Conservation (phyloP, 2,797 vertebrate species). For the Cheirogaleus major region DNA sequence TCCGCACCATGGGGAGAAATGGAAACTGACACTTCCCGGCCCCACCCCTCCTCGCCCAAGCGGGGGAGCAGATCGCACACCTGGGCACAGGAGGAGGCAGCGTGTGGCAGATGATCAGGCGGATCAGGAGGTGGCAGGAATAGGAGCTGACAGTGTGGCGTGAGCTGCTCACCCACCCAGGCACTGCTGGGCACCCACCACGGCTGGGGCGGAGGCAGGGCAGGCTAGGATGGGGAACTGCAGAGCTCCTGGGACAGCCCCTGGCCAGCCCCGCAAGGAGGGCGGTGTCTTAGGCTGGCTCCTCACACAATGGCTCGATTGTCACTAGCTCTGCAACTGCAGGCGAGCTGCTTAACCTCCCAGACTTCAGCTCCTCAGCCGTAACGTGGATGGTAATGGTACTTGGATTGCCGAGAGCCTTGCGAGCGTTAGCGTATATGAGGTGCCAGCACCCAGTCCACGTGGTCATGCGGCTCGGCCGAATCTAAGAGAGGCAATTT, state of each 20-base stretch:
- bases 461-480: not conserved
- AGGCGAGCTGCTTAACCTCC: not conserved
- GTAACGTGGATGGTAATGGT: fast-evolving
- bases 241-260: not conserved
- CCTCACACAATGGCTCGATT: not conserved
- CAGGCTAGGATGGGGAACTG: not conserved
- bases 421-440: fast-evolving
- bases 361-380: not conserved
- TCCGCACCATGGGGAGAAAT: not conserved
- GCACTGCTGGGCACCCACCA: not conserved
- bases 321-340: not conserved
- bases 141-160: not conserved
- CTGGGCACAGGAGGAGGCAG: not conserved
- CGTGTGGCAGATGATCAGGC: not conserved
- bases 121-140: not conserved
- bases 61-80: not conserved
- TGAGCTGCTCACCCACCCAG: not conserved
- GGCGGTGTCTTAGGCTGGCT: not conserved
- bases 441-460: not conserved
- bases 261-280: not conserved
- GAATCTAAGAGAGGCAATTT: not conserved
- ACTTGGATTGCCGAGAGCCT: not conserved
- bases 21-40: not conserved
- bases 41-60: fast-evolving
- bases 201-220: not conserved